Evolutionary conservation across 2,888 invertebrate genomes (phyloP).

Genomic region (Mystacides longicornis): DNA sequence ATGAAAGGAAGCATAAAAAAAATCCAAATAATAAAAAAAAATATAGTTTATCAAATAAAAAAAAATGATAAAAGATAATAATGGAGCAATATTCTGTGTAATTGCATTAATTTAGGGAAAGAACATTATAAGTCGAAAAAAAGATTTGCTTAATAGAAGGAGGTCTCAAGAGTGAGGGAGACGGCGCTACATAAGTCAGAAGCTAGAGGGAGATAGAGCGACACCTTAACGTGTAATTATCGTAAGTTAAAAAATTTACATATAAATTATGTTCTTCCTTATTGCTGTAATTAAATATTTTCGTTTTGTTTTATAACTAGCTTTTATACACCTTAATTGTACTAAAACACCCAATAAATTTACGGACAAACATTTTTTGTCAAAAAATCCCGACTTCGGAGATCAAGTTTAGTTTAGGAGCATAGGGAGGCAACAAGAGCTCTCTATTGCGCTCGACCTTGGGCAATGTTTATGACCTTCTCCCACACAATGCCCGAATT

Average conservation of each 20-base stretch:
- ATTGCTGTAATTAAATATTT: conserved; percentile 1
- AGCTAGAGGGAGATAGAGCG: not conserved
- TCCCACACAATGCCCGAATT: no score
- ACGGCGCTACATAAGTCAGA: not conserved
- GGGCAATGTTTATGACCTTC: no score
- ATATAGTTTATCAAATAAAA: not conserved
- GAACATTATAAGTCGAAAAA: not conserved
- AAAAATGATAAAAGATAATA: not conserved
- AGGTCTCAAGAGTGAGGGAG: not conserved
- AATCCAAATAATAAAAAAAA: not conserved
- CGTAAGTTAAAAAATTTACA: conserved; percentile 22
- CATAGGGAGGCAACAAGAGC: no score
- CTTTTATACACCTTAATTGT: no score
- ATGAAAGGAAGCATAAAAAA: no score
- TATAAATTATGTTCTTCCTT: conserved; percentile 21
- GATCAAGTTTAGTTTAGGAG: no score
- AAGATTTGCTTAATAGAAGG: no score
- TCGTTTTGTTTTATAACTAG: no score
- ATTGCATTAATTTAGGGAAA: not conserved
- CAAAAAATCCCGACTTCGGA: no score
- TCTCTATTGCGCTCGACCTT: no score
- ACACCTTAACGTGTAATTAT: conserved; percentile 20
- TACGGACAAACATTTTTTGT: no score
- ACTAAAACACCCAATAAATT: no score
- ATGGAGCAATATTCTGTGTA: not conserved